Conservation (phyloP, 2,888 invertebrate genomes). For the Pharmacophagus antenor region DNA sequence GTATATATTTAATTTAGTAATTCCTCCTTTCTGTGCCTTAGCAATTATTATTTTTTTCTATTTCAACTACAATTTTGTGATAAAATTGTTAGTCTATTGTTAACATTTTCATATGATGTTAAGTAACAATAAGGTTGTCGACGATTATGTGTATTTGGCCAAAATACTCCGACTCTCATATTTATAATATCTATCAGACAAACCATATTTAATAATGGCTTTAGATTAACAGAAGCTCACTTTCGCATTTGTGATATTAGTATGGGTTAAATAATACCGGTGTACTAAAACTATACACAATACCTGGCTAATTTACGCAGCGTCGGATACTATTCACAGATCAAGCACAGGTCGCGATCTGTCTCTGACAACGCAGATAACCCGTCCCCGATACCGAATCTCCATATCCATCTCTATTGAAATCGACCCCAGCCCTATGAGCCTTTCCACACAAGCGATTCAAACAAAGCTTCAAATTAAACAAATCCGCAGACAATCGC, state of each 20-base stretch:
- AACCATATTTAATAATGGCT: no score
- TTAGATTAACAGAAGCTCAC: no score
- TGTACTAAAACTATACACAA: background rate
- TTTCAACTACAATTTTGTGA: constrained; percentile 6
- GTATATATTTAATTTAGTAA: constrained; percentile 18
- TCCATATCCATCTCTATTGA: constrained; percentile 56
- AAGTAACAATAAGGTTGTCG: background rate
- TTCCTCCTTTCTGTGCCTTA: constrained; percentile 7
- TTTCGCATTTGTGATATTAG: no score
- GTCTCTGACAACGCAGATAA: constrained; percentile 65
- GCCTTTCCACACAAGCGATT: constrained; percentile 72
- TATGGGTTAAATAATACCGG: no score
- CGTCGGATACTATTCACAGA: constrained; percentile 31
- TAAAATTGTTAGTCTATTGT: constrained; percentile 1
- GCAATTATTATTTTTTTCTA: background rate
- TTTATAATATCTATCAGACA: no score
- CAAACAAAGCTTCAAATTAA: constrained; percentile 79
- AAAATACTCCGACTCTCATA: background rate
- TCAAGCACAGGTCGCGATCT: constrained; percentile 62
- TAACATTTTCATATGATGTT: background rate
- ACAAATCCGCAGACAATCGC: constrained; percentile 76
- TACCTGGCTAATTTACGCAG: constrained; percentile 18
- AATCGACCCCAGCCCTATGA: constrained; percentile 49
- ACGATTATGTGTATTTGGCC: background rate
- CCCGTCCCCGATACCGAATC: constrained; percentile 63